phyloP scores from a whole-genome alignment of 1,140 invertebrate genomes.

The Panulirus ornatus region DNA sequence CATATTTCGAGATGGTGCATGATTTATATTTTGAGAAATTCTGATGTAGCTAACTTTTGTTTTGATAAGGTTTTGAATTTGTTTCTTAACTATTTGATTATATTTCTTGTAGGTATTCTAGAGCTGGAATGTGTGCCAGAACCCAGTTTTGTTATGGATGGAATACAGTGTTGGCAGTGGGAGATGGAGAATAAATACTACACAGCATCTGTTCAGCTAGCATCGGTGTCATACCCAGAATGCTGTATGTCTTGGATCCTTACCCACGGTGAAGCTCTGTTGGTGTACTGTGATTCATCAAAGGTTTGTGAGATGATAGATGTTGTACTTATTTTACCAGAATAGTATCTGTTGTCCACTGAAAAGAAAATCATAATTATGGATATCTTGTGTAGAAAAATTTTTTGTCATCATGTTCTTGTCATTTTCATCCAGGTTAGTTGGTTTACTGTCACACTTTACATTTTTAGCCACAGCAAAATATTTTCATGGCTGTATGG shows the following conservation, averaged over 20 bases:
- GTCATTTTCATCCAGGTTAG: no score
- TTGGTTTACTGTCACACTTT: no score
- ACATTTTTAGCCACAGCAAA: no score
- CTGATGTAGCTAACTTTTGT: no score
- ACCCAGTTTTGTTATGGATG: neutral
- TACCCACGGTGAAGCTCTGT: slow-evolving; percentile 81
- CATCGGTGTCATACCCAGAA: slow-evolving; percentile 79
- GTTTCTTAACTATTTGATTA: neutral
- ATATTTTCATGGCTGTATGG: no score
- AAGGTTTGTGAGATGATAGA: slow-evolving; percentile 81
- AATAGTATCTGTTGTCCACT: no score
- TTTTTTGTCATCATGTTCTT: no score
- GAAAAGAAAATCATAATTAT: no score
- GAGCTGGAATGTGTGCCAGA: slow-evolving; percentile 39
- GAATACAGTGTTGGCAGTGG: slow-evolving; percentile 81
- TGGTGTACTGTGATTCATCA: slow-evolving; percentile 82
- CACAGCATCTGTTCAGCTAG: slow-evolving; percentile 81
- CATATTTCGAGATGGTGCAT: no score
- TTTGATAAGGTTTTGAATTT: no score
- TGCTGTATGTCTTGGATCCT: slow-evolving; percentile 79
- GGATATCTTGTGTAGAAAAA: no score
- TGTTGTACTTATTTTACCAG: slow-evolving; percentile 79
- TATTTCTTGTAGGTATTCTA: slow-evolving; percentile 28
- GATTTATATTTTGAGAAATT: no score
- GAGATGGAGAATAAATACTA: slow-evolving; percentile 85